Conservation (phyloP, 1,140 invertebrate species). For the Pollicipes pollicipes region DNA sequence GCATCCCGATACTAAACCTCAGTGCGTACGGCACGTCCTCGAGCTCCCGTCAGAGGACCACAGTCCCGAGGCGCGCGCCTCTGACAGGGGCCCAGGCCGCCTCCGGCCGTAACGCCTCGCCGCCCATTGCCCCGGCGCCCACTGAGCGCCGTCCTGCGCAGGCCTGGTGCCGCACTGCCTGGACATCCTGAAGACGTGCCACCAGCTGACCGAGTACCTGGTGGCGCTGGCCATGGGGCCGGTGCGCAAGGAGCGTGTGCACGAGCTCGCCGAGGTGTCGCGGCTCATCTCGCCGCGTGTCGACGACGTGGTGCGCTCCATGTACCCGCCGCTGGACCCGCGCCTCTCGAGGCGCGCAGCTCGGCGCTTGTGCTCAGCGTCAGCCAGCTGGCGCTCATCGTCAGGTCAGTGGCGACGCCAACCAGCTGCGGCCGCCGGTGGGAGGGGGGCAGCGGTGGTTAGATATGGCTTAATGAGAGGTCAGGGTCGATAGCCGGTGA, state of each 20-base stretch:
- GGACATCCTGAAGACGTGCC: conserved; percentile 50
- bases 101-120: no score
- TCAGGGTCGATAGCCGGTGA: no score
- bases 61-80: no score
- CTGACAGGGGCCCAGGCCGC: no score
- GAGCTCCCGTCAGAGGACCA: no score
- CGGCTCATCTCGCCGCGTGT: conserved; percentile 46
- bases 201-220: conserved; percentile 47
- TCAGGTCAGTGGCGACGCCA: conserved; percentile 21
- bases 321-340: conserved; percentile 53
- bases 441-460: no score
- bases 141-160: background rate
- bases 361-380: conserved; percentile 48
- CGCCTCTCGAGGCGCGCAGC: conserved; percentile 48
- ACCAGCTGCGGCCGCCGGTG: conserved; percentile 17
- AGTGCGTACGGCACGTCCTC: no score
- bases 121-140: no score
- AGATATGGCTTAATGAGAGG: no score
- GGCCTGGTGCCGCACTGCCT: conserved; percentile 55
- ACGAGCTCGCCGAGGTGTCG: conserved; percentile 42
- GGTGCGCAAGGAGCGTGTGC: conserved; percentile 33
- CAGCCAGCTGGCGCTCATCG: conserved; percentile 41
- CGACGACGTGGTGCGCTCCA: conserved; percentile 49
- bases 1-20: no score
- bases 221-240: conserved; percentile 45